Percentiles rank a stretch among this genome's conserved stretches.
Conservation (phyloP, 2,888 invertebrate species). For the Acronicta psi region DNA sequence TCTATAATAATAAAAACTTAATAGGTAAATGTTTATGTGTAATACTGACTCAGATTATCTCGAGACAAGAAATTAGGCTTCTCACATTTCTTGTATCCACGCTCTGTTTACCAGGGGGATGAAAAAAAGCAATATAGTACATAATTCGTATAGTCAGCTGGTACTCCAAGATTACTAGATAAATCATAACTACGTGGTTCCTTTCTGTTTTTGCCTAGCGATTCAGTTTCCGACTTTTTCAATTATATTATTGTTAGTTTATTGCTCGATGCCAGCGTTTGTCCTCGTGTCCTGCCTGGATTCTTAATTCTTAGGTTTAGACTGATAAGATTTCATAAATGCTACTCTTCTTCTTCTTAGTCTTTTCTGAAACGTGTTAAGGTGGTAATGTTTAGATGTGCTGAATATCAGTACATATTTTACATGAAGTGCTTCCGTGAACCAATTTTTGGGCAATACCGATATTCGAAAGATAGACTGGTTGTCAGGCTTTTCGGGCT, state of each 20-base stretch:
- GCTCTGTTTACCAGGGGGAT: not conserved
- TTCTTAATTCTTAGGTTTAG: too few species aligned
- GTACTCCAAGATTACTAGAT: slow-evolving; percentile 32
- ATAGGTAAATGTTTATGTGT: not conserved
- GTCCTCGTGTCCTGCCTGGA: too few species aligned
- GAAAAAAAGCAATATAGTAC: slow-evolving; percentile 13
- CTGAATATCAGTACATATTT: too few species aligned
- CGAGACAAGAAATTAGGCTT: not conserved
- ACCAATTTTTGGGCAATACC: too few species aligned
- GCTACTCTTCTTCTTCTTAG: too few species aligned
- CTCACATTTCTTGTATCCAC: not conserved
- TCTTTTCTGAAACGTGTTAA: too few species aligned
- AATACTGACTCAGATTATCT: slow-evolving; percentile 2
- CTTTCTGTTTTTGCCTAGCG: slow-evolving; percentile 20
- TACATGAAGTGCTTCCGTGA: too few species aligned
- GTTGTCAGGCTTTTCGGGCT: too few species aligned
- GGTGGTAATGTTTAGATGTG: too few species aligned
- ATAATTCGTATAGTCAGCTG: slow-evolving; percentile 7
- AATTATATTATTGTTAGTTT: slow-evolving; percentile 45
- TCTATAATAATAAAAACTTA: too few species aligned
- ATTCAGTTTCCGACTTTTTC: slow-evolving; percentile 29
- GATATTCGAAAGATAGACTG: too few species aligned
- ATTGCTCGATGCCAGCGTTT: slow-evolving; percentile 7
- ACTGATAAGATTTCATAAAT: too few species aligned
- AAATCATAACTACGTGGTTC: slow-evolving; percentile 34